Conservation (phyloP, 2,888 invertebrate species). For the Amiota minor region DNA sequence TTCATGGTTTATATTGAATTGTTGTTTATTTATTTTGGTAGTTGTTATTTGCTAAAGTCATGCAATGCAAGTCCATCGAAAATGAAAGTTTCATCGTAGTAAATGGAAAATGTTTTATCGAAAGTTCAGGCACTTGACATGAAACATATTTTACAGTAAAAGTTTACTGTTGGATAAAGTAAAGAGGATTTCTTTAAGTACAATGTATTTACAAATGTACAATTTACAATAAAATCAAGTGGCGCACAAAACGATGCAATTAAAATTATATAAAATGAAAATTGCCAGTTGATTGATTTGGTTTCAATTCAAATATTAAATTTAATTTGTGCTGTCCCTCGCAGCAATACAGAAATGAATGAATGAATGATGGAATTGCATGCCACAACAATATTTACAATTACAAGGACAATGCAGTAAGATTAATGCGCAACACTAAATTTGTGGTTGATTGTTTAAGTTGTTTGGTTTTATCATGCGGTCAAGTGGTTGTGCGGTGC, state of each 20-base stretch:
- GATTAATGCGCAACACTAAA: not conserved
- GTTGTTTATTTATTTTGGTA: too few species aligned
- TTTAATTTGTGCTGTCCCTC: not conserved
- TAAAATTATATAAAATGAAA: not conserved
- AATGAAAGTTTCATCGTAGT: not conserved
- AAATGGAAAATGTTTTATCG: not conserved
- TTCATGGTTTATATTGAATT: not conserved
- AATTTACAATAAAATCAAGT: not conserved
- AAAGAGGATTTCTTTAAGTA: not conserved
- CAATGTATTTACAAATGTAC: not conserved
- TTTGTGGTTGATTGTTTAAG: not conserved
- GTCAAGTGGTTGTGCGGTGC: too few species aligned
- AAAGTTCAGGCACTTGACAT: slow-evolving; percentile 2
- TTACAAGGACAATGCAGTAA: too few species aligned
- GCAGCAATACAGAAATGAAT: too few species aligned
- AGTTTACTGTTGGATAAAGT: not conserved
- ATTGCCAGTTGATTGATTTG: too few species aligned
- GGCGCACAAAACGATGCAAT: not conserved
- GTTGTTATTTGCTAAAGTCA: slow-evolving; percentile 19
- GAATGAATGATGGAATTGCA: not conserved
- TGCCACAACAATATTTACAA: slow-evolving; percentile 2
- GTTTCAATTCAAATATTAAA: not conserved
- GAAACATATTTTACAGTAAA: not conserved
- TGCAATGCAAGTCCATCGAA: slow-evolving; percentile 4
- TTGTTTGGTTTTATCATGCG: not conserved